phyloP scores from a whole-genome alignment of 30 jellyfish, hydroid and myxozoan genomes.

The Pelagia noctiluca region DNA sequence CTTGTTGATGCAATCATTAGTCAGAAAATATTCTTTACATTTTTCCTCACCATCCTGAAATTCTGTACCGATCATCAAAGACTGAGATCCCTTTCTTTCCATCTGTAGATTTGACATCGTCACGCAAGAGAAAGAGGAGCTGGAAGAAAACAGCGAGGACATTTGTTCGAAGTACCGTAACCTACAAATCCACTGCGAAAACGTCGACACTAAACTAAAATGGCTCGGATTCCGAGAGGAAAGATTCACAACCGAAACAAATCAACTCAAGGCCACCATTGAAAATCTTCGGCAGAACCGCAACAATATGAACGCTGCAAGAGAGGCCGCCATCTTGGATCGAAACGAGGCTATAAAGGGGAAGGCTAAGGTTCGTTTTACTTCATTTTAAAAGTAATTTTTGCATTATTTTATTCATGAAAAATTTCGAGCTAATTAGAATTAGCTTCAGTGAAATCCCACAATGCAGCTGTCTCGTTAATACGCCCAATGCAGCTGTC shows the following conservation, averaged over 20 bases:
- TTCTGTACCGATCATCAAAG: too few relatives aligned
- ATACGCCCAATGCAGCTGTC: too few relatives aligned
- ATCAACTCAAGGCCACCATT: slow-evolving; percentile 29
- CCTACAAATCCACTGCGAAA: neutral
- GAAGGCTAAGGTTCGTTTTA: neutral
- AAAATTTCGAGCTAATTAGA: too few relatives aligned
- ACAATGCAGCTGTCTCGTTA: too few relatives aligned
- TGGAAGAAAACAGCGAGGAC: slow-evolving; percentile 41
- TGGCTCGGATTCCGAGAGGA: slow-evolving; percentile 35
- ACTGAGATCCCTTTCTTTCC: neutral
- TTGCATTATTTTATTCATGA: too few relatives aligned
- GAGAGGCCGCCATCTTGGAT: slow-evolving; percentile 27
- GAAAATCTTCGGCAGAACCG: slow-evolving; percentile 54
- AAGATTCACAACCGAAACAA: slow-evolving; percentile 16
- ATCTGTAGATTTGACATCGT: slow-evolving; percentile 42
- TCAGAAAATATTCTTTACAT: too few relatives aligned
- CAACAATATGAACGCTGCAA: slow-evolving; percentile 24
- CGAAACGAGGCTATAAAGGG: slow-evolving; percentile 42
- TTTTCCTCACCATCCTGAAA: too few relatives aligned
- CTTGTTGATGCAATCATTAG: too few relatives aligned
- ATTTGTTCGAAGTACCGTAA: slow-evolving; percentile 8
- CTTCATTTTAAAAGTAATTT: too few relatives aligned
- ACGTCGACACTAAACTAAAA: slow-evolving; percentile 16
- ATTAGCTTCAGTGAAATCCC: too few relatives aligned
- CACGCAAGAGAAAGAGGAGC: slow-evolving; percentile 30